Evolutionary conservation across 2,888 invertebrate species (phyloP), one percentile per base, ranked within the genome.

Genomic region (Scaptomyza reducta): DNA sequence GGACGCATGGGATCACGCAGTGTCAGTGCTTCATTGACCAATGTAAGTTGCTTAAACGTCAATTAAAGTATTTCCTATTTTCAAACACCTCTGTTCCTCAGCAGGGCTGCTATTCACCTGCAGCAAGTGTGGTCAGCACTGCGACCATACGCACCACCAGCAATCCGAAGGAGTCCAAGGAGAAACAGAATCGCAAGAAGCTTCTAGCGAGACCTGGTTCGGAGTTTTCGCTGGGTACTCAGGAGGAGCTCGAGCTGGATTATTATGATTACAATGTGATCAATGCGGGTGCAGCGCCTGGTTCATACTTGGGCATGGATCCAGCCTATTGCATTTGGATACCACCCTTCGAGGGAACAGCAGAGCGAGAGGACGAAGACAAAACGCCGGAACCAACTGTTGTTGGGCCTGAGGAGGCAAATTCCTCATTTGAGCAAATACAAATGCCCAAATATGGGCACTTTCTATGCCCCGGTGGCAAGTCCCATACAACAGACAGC

Each of bases 181-280:
- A 97, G 79, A 94, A 94, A 68, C 93, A 94, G 87, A 97, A 97
- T 91, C 94, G 96, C 2, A 95, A 95, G 68, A 93, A 93, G 74
- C 90, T 95, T 9, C 92, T 96, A 27, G 94, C 94, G 6, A 93
- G 94, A 3, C 94, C 94, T 2, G 94, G 94, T 0, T 96, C 96
- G 0, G 97, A 97, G 88, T 95, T 96, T 79, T 96, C 96, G 53
- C 92, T 97, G 27, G 93, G 93, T 0, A 95, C 94, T 46, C 96
- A 96, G 50, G 93, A 93, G 46, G 97, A 97, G 86, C 93, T 97
- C 87, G 97, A 97, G 91, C 93, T 97, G 73, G 97, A 97, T 90
- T 97, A 97, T 87, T 97, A 97, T 89, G 97, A 97, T 89, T 97
- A 97, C 85, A 96, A 97, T 92, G 97, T 97, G 7, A 95, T 95